phyloP scores from a whole-genome alignment of 2,888 invertebrate genomes.

The Tetranychus piercei region DNA sequence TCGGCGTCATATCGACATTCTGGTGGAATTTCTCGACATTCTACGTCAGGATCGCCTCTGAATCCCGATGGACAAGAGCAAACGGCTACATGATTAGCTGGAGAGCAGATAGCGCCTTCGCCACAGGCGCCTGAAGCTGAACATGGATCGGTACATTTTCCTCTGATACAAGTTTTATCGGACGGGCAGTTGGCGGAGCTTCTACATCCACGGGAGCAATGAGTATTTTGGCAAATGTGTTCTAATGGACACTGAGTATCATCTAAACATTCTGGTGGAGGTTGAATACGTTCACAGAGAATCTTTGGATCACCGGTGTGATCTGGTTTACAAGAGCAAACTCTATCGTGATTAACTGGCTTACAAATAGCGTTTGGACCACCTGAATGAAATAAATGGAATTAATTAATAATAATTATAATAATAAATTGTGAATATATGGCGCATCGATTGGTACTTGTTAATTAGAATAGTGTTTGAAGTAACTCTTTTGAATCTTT shows the following conservation, averaged over 20 bases:
- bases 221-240: conserved; percentile 51
- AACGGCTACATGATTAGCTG: conserved; percentile 58
- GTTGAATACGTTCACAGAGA: conserved; percentile 29
- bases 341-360: conserved; percentile 66
- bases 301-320: conserved; percentile 68
- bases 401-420: too few relatives aligned
- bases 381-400: too few relatives aligned
- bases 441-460: too few relatives aligned
- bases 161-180: conserved; percentile 57
- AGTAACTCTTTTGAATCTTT: too few relatives aligned
- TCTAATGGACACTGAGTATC: conserved; percentile 62
- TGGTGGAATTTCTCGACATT: conserved; percentile 20
- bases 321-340: conserved; percentile 82
- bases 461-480: too few relatives aligned
- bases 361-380: conserved; percentile 35
- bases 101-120: conserved; percentile 53
- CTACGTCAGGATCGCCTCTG: conserved; percentile 54
- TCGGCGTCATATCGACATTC: conserved; percentile 52
- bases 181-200: conserved; percentile 63
- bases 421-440: too few relatives aligned
- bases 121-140: conserved; percentile 62
- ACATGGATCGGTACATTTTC: conserved; percentile 60
- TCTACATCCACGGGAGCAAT: conserved; percentile 39
- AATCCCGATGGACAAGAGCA: conserved; percentile 73
- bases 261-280: conserved; percentile 50